Base-by-base conservation (phyloP, 2,113 vertebrate species). In the Gorsachius goisagi region DNA sequence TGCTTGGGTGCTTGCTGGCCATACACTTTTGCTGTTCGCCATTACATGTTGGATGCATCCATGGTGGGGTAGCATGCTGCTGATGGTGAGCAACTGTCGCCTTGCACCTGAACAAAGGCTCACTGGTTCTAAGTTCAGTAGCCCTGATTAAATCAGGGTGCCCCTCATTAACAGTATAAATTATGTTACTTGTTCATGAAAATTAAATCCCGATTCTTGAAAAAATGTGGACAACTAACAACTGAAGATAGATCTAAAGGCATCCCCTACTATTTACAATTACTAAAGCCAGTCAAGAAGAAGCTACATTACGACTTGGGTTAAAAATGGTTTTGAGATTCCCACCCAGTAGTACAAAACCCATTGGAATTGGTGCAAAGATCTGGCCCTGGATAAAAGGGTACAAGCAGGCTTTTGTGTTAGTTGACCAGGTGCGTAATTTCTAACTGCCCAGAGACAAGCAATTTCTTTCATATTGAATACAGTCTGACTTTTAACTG, bases 401-500 rank as follows among this genome's bases (percentile, higher is more conserved):
- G 6, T 67, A 21, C 37, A 68, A 82, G n/a, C 28, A 64, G 45
- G 63, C 21, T 74, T 93, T 8, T 58, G 16, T 83, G 59, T 67
- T 93, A 37, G 50, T 39, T 92, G 37, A 15, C 37, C 26, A 50
- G 50, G 47, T 89, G 82, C 5, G 2, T 56, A 5, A 69, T 79
- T 88, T 89, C 47, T 80, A n/a, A 67, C 58, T 67, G 74, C 91
- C 67, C 68, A 63, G 59, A 66, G 26, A 52, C 66, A 88, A 96
- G 28, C 23, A 53, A 66, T 74, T 94, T 66, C 64, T 85, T 90
- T 96, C 56, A 49, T 89, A 67, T 72, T 91, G 58, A 47, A 3
- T 87, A 69, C 60, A 92, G 75, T 69, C 50, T 82, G 69, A 85
- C 80, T 94, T 91, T 26, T 50, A 97, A 73, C 69, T 89, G 77